phyloP scores from a whole-genome alignment of 1,140 invertebrate genomes.

The Teleopsis dalmanni region DNA sequence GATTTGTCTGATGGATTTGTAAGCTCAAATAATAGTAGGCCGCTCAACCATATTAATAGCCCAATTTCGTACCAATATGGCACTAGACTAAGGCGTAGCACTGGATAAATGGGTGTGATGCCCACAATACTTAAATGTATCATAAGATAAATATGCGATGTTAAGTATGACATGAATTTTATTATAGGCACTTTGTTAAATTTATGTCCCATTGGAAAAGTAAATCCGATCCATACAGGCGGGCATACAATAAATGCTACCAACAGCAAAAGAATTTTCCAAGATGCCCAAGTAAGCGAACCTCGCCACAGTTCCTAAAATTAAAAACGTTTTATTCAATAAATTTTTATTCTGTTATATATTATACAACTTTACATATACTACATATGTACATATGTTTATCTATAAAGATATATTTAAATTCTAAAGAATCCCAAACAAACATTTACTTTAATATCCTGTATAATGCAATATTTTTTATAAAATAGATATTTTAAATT shows the following conservation, averaged over 20 bases:
- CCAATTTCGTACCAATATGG: constrained; percentile 95
- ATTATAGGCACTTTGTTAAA: constrained; percentile 96
- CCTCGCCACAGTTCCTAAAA: constrained; percentile 92
- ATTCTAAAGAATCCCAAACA: constrained; percentile 5
- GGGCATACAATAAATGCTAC: constrained; percentile 87
- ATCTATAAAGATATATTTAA: constrained; percentile 15
- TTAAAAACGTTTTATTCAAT: too few species aligned
- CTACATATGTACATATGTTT: too few species aligned
- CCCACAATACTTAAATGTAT: constrained; percentile 83
- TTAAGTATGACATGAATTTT: constrained; percentile 98
- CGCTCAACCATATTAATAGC: constrained; percentile 90
- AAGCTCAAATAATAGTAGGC: constrained; percentile 89
- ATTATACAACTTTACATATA: too few species aligned
- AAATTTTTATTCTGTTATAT: too few species aligned
- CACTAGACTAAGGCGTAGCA: constrained; percentile 62
- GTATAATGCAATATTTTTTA: too few species aligned
- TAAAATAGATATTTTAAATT: too few species aligned
- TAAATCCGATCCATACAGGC: constrained; percentile 93
- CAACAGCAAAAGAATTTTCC: constrained; percentile 89
- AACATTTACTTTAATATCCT: too few species aligned
- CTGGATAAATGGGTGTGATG: constrained; percentile 80
- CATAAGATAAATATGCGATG: constrained; percentile 97
- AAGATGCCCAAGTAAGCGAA: constrained; percentile 88
- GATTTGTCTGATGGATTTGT: constrained; percentile 94
- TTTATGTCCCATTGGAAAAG: constrained; percentile 87